Evolutionary conservation across 2,113 vertebrate species (phyloP), one percentile per base, ranked within the genome.

Genomic region (Cyphomyrus plagiostoma): DNA sequence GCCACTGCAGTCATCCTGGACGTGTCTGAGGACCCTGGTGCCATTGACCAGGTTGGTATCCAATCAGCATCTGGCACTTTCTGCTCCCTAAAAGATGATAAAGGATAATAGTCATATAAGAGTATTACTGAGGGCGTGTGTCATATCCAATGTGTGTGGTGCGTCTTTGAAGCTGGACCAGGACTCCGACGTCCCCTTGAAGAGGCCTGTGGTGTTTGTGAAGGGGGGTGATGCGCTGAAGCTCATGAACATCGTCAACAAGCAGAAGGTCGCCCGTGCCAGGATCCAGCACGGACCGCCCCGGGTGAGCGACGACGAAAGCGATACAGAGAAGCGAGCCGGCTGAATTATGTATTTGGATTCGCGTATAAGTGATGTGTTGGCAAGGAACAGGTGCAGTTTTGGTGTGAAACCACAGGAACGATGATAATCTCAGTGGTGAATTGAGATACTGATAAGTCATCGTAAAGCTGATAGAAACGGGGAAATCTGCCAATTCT

Each of bases 1-100:
- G 98, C 98, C 56, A 99, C 98, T 0, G 98, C 98, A 0, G 98
- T 99, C 93, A 99, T 99, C 96, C 99, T 99, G 90, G 98, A 99
- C 89, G 98, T 99, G 90, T 99, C 98, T 0, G 98, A 99, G 95
- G 99, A 99, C 92, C 98, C 98, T 56, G 98, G 98, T 91, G 98
- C 98, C 92, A 98, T 99, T 77, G 98, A 99, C 94, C 98, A 99
- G 97, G 98, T 99, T 95, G 42, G 95, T 90, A 48, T 84, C 23
- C 82, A 84, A 4, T 48, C 39, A 3, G 26, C 80, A 26, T 83
- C 70, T 42, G 46, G 17, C 35, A 46, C 39, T 21, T 83, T 8
- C 80, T 46, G 80, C 8, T 48, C n/a, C 4, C 9, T 45, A 48
- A 48, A 42, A 45, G 30, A 82, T 82, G 42, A 9, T 19, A 39